Base-by-base conservation (phyloP, 2,113 vertebrate genomes). In the Theristicus caerulescens region DNA sequence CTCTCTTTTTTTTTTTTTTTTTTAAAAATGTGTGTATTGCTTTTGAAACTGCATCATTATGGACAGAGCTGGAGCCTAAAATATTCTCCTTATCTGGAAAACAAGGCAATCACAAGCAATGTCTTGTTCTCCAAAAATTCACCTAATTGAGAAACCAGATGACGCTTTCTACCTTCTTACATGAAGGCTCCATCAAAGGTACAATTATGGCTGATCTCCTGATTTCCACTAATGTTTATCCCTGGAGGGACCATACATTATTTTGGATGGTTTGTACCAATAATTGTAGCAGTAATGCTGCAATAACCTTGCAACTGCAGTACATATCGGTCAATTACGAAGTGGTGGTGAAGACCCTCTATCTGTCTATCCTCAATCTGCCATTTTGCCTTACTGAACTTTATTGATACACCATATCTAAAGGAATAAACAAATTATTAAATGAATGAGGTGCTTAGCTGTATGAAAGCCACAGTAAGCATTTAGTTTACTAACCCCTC, bases 251-350 rank as follows among this genome's bases (percentile, higher is more conserved):
- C 34, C 14, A 52, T 57, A 9, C 21, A 12, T 65, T 16, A 40
- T 55, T 81, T 62, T 62, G 59, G 27, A 25, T 34, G 15, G 19
- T 57, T 67, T 85, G 54, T 67, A 73, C 46, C 52, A 66, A 24
- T 26, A 76, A 24, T 24, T 65, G 12, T 70, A 59, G n/a, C 17
- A 64, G 27, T 38, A 76, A 76, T 65, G 38, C 7, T 26, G 58
- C 70, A 85, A 9, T 54, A 54, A 79, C 32, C 90, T 93, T 87
- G 54, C 31, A 69, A 29, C 36, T 66, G 55, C 24, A 22, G 14
- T 64, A 40, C 8, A 0, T 34, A 31, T 42, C 2, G 1, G 9
- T 24, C 54, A 57, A 26, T 44, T 42, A 40, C 0, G 0, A 27
- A 79, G 42, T 38, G 34, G 5, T 46, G 55, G 14, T 47, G 32